Percentiles rank a stretch among this genome's conserved stretches.
phyloP scores from a whole-genome alignment of 2,888 invertebrate species.

The Phorcus lineatus region DNA sequence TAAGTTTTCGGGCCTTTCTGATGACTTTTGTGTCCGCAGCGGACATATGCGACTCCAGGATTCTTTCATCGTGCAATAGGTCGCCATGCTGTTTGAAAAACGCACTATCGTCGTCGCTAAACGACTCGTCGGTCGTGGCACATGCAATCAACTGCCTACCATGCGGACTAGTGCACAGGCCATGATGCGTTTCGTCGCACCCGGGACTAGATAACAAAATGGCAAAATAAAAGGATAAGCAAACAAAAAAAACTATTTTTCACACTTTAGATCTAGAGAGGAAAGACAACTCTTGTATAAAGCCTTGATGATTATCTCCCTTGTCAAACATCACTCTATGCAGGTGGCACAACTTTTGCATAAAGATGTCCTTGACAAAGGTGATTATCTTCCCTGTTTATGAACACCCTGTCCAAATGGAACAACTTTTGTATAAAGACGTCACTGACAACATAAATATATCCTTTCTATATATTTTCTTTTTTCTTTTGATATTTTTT shows the following conservation, averaged over 20 bases:
- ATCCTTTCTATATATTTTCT: no score
- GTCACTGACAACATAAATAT: no score
- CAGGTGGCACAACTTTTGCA: no score
- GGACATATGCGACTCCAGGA: conserved; percentile 53
- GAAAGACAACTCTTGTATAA: background rate
- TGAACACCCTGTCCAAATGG: no score
- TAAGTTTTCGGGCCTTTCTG: conserved; percentile 64
- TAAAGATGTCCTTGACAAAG: no score
- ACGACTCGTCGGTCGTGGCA: background rate
- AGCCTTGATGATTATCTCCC: background rate
- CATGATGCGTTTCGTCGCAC: background rate
- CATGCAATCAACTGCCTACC: conserved; percentile 23
- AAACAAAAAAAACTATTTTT: background rate
- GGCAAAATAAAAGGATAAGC: background rate
- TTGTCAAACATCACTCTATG: no score
- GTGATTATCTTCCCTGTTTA: no score
- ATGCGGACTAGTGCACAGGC: conserved; percentile 23
- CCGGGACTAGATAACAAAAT: background rate
- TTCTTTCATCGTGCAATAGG: conserved; percentile 42
- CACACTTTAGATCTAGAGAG: background rate
- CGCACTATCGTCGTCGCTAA: conserved; percentile 39
- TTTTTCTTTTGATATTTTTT: no score
- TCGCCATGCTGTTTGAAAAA: conserved; percentile 30
- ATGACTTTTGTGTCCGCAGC: conserved; percentile 67
- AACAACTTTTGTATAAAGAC: no score